Conservation (phyloP, 2,113 vertebrate species). For the Gadus macrocephalus region DNA sequence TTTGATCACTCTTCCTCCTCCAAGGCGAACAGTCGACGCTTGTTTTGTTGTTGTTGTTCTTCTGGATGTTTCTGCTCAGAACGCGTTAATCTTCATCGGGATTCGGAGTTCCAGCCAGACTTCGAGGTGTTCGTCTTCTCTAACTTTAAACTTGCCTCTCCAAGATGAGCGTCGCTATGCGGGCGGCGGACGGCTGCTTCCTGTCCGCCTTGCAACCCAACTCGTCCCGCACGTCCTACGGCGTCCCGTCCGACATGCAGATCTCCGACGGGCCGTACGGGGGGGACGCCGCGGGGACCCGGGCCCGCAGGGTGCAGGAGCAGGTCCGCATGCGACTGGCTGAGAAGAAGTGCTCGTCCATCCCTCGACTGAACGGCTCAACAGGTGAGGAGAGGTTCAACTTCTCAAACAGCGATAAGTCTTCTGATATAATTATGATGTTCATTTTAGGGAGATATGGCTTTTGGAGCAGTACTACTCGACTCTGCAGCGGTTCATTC, state of each 20-base stretch:
- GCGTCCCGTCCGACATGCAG: slow-evolving; percentile 57
- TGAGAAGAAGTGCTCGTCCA: slow-evolving; percentile 59
- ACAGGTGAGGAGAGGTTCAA: slow-evolving; percentile 51
- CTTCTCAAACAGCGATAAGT: no score
- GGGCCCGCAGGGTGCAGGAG: slow-evolving; percentile 66
- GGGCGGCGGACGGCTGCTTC: slow-evolving; percentile 61
- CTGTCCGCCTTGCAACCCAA: slow-evolving; percentile 70
- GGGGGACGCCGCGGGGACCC: slow-evolving; percentile 48
- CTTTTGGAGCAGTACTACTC: no score
- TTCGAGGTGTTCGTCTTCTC: neutral
- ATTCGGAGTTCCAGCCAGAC: neutral
- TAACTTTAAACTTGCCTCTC: neutral
- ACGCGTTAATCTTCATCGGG: no score
- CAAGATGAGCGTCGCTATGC: slow-evolving; percentile 42
- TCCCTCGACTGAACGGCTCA: slow-evolving; percentile 51
- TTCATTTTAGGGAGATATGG: no score
- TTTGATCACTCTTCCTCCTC: no score
- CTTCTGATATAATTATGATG: no score
- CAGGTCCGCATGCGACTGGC: slow-evolving; percentile 74
- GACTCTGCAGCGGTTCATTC: no score
- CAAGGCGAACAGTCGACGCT: no score
- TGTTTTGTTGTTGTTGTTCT: neutral
- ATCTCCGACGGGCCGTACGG: slow-evolving; percentile 33
- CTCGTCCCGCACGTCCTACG: slow-evolving; percentile 65
- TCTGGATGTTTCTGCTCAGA: no score